Conservation (phyloP, 2,797 vertebrate species). For the Potorous gilbertii region DNA sequence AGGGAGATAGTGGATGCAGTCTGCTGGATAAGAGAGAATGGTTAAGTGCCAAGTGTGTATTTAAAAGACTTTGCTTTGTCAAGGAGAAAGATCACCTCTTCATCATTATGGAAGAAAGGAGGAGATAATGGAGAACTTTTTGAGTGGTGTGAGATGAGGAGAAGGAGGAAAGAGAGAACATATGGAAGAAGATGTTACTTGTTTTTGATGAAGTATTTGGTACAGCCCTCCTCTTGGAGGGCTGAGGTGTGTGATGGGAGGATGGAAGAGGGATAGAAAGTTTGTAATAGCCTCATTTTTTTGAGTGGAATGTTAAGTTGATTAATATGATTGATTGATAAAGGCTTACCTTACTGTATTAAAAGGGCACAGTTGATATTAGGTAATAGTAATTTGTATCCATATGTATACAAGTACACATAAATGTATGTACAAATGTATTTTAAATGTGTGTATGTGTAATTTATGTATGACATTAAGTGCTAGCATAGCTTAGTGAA, state of each 20-base stretch:
- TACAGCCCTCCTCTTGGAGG: background rate
- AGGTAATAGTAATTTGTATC: background rate
- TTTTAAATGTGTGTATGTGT: background rate
- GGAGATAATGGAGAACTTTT: too few species aligned
- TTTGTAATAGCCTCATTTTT: background rate
- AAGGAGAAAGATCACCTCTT: background rate
- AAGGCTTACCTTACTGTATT: background rate
- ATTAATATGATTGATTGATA: too few species aligned
- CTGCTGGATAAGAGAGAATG: background rate
- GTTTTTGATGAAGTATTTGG: background rate
- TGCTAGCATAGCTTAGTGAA: background rate
- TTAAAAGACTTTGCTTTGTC: background rate
- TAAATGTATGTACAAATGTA: background rate
- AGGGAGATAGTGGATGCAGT: background rate
- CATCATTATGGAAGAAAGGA: background rate
- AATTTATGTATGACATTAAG: background rate
- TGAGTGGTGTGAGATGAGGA: background rate
- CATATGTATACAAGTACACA: background rate
- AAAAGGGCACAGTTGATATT: background rate
- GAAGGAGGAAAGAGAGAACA: background rate
- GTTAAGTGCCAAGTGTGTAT: background rate
- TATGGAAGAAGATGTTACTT: background rate
- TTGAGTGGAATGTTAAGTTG: background rate
- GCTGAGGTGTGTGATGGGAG: background rate
- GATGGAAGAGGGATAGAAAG: background rate